phyloP scores from a whole-genome alignment of 2,888 invertebrate species.

The Diploptera punctata region DNA sequence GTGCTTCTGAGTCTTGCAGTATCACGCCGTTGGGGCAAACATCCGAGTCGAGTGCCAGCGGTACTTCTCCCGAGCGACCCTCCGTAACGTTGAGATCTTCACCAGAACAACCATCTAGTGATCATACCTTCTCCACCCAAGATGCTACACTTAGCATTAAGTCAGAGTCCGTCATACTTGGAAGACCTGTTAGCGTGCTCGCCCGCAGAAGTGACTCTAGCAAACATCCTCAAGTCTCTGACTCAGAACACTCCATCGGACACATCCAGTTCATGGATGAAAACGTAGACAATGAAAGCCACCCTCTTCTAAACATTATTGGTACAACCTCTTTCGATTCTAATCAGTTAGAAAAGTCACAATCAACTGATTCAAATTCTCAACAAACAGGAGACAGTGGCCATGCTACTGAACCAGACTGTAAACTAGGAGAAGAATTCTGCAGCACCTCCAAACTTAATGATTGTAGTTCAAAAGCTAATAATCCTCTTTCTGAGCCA shows the following conservation, averaged over 20 bases:
- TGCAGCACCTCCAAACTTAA: not conserved
- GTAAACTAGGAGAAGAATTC: not conserved
- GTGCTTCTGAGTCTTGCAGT: slow-evolving; percentile 35
- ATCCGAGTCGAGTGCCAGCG: slow-evolving; percentile 37
- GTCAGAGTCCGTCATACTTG: slow-evolving; percentile 31
- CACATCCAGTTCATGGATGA: slow-evolving; percentile 20
- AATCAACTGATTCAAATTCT: not conserved
- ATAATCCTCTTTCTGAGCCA: too few species aligned
- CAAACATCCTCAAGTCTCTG: not conserved
- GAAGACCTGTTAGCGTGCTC: not conserved
- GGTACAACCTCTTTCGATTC: not conserved
- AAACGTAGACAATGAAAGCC: not conserved
- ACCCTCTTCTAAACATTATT: not conserved
- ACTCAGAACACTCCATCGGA: not conserved
- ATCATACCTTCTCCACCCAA: slow-evolving; percentile 46
- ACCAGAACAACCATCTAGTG: slow-evolving; percentile 29
- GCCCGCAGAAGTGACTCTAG: not conserved
- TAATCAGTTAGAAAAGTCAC: not conserved
- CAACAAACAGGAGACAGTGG: slow-evolving; percentile 7
- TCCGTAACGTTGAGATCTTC: not conserved
- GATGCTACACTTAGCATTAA: slow-evolving; percentile 46
- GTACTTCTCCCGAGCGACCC: not conserved
- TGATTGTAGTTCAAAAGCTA: too few species aligned
- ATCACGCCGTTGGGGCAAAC: slow-evolving; percentile 26
- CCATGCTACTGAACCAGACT: not conserved